These are phyloP conservation scores for Helicolenus hilgendorfi DNA, from an alignment of 2,797 vertebrate species.

Conservation along the genomic window DNA sequence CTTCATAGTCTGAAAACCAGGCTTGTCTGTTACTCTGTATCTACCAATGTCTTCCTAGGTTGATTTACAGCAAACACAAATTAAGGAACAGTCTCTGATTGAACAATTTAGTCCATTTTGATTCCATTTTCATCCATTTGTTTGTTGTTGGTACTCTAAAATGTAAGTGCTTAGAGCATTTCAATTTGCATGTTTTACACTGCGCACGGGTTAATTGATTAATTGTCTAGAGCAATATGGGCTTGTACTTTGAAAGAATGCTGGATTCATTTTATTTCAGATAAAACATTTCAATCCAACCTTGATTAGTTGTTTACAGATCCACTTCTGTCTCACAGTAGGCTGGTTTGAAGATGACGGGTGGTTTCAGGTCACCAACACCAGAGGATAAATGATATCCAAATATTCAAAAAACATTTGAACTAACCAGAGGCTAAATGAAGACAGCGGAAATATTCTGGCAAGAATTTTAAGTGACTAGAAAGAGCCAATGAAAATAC, in stretches of 20 bases:
- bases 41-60: background rate
- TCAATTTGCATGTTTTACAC: background rate
- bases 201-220: conserved; percentile 18
- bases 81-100: background rate
- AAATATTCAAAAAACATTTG: background rate
- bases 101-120: background rate
- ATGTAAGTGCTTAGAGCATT: background rate
- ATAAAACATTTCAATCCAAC: background rate
- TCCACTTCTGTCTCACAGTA: background rate
- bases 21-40: background rate
- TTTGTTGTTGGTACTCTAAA: background rate
- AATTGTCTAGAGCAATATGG: background rate
- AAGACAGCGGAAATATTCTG: background rate
- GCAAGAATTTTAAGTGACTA: too few relatives aligned
- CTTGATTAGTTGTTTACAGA: background rate
- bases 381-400: background rate
- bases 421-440: background rate
- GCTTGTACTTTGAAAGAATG: background rate
- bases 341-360: background rate
- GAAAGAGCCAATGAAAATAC: background rate
- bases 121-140: background rate
- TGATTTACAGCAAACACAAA: conserved; percentile 2
- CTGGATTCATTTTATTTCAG: background rate
- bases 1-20: background rate
- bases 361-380: background rate